Percentiles rank a stretch among this genome's conserved stretches.
phyloP scores from a whole-genome alignment of 2,797 vertebrate genomes.

The Scarus forsteni region DNA sequence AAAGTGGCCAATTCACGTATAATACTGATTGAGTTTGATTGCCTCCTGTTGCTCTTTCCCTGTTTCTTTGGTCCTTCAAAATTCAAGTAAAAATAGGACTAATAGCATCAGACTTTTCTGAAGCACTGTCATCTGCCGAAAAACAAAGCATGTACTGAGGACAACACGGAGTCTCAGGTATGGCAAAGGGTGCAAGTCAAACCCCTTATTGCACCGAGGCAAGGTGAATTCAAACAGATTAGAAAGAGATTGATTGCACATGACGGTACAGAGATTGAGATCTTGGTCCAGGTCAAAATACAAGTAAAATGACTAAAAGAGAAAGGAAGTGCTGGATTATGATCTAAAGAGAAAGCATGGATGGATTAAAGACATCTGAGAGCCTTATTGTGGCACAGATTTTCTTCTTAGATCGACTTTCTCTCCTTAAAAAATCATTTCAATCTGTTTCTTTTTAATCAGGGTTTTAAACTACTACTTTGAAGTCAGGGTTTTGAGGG shows the following conservation, averaged over 20 bases:
- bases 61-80: constrained; percentile 7
- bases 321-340: constrained; percentile 4
- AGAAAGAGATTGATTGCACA: not conserved
- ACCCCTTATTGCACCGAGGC: constrained; percentile 8
- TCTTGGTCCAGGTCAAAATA: constrained; percentile 29
- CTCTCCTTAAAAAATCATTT: constrained; percentile 23
- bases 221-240: constrained; percentile 57
- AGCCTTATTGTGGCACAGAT: constrained; percentile 18
- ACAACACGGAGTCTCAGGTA: not conserved
- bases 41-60: constrained; percentile 6
- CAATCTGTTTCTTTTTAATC: constrained; percentile 60
- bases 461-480: constrained; percentile 54
- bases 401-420: constrained; percentile 11
- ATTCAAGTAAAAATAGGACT: not conserved
- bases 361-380: constrained; percentile 24
- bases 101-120: constrained; percentile 11
- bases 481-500: constrained; percentile 52
- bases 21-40: constrained; percentile 2
- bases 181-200: constrained; percentile 9
- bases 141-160: constrained; percentile 10
- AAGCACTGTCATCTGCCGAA: constrained; percentile 3
- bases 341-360: constrained; percentile 4
- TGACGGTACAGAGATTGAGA: constrained; percentile 8
- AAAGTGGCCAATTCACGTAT: not conserved
- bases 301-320: constrained; percentile 19